Evolutionary conservation across 1,140 invertebrate genomes (phyloP), one percentile per base, ranked within the genome.

Genomic region (Brachionus rotundiformis): DNA sequence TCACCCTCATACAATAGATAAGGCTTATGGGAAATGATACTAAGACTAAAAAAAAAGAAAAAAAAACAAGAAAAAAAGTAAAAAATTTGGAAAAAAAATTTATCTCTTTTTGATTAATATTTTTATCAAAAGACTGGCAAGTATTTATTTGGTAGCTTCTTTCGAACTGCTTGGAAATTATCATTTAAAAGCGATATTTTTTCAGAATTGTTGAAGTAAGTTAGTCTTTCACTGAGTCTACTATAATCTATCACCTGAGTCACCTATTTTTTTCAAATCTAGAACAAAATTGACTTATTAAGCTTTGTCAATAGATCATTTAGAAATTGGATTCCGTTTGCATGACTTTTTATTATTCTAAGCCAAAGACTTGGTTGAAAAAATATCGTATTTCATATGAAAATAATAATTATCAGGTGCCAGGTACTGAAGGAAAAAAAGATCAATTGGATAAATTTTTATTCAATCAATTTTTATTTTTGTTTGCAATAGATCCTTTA

Each of bases 1-100:
- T 59, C 33, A 77, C 73, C 33, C 7, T 77, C 11, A 47, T 49
- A 27, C 44, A 49, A 77, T 29, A 77, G 13, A 77, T 16, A 25
- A 77, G 23, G 27, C 73, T 77, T 25, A 77, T 4, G 11, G 73
- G 73, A 25, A 77, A 59, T 19, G 19, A 47, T 7, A 11, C n/a
- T 19, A 77, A 5, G 1, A 59, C 16, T 10, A 77, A 10, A 19
- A 49, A 54, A 47, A 77, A 19, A 10, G 73, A 77, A 23, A 77
- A 47, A 47, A 1, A 47, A n/a, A 77, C 49, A 7, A 77, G 27
- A 49, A 77, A n/a, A 47, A 49, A 23, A 47, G 41, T n/a, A n/a
- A 49, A 25, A 44, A 39, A 49, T 54, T 77, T 29, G 5, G 41
- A 77, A 29, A 5, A 27, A 77, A 31, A 77, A 10, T 47, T 59